Evolutionary conservation across 2,797 vertebrate genomes (phyloP).

Genomic region (Ctenosaura bakeri): DNA sequence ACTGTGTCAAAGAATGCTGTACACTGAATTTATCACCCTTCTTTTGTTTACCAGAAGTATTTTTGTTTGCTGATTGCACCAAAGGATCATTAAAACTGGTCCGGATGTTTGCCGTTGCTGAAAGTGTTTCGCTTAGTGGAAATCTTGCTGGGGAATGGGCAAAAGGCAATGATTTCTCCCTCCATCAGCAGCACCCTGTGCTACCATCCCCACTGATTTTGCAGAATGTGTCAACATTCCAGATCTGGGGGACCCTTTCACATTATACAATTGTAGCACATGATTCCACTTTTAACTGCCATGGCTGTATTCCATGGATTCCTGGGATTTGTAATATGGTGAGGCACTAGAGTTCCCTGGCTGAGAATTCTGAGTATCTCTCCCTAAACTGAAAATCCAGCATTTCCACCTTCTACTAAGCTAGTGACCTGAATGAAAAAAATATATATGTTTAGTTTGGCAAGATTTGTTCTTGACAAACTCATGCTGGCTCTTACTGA

Average conservation of each 20-base stretch:
- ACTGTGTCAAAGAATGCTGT: neutral
- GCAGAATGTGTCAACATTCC: neutral
- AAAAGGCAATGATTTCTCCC: neutral
- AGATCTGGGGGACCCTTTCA: neutral
- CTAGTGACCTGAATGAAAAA: too few species aligned
- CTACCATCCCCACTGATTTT: neutral
- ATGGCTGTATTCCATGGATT: too few species aligned
- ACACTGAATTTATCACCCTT: neutral
- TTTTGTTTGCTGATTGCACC: conserved; percentile 27
- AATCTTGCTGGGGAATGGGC: neutral
- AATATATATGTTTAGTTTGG: too few species aligned
- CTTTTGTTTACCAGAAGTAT: neutral
- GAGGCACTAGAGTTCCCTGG: too few species aligned
- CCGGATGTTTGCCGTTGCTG: neutral
- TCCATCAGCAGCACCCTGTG: neutral
- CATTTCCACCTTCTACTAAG: too few species aligned
- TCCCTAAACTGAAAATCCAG: too few species aligned
- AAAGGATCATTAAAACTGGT: neutral
- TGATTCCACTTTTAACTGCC: too few species aligned
- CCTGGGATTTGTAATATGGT: too few species aligned
- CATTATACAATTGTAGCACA: too few species aligned
- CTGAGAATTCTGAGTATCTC: too few species aligned
- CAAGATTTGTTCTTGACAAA: too few species aligned
- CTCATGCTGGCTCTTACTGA: too few species aligned
- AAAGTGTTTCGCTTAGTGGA: neutral